These are phyloP conservation scores for Progne subis DNA, from an alignment of 2,113 vertebrate genomes.

Conservation along the genomic window DNA sequence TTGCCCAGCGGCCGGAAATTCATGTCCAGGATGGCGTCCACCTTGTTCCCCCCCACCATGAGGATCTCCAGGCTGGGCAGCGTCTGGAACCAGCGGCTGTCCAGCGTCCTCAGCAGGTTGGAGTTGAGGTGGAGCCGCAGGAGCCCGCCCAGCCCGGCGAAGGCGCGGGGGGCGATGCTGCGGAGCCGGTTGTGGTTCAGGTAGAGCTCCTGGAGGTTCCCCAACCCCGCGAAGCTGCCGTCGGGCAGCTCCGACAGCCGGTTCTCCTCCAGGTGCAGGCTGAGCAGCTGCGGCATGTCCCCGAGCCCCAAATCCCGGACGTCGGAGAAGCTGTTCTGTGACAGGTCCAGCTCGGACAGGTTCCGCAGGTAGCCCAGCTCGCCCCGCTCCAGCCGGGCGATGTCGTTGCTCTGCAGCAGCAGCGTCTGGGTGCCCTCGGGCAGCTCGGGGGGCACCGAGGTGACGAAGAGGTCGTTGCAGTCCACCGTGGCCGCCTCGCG, in stretches of 20 bases:
- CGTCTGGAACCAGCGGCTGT: conserved; percentile 86
- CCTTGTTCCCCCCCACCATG: conserved; percentile 91
- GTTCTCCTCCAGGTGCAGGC: conserved; percentile 92
- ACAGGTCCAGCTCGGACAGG: conserved; percentile 90
- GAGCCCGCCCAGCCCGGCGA: conserved; percentile 80
- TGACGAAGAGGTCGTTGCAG: conserved; percentile 88
- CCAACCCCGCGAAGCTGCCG: conserved; percentile 81
- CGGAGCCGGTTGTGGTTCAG: conserved; percentile 91
- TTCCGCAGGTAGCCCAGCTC: conserved; percentile 82
- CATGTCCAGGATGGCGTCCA: conserved; percentile 83
- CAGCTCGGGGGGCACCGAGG: conserved; percentile 77
- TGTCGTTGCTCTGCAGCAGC: conserved; percentile 89
- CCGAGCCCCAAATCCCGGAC: conserved; percentile 73
- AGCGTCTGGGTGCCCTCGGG: conserved; percentile 86
- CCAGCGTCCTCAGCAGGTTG: conserved; percentile 82
- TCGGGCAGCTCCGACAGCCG: conserved; percentile 82
- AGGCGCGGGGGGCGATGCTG: conserved; percentile 83
- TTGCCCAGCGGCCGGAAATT: conserved; percentile 86
- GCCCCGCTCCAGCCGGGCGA: conserved; percentile 75
- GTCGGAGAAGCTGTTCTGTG: conserved; percentile 86
- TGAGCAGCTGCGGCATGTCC: conserved; percentile 82
- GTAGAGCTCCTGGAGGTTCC: conserved; percentile 88
- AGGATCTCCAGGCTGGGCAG: conserved; percentile 89
- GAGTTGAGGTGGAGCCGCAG: conserved; percentile 92
- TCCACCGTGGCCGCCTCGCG: conserved; percentile 90